These are phyloP conservation scores for Eumerus sabulonum DNA, from an alignment of 2,888 invertebrate genomes.

Conservation along the genomic window DNA sequence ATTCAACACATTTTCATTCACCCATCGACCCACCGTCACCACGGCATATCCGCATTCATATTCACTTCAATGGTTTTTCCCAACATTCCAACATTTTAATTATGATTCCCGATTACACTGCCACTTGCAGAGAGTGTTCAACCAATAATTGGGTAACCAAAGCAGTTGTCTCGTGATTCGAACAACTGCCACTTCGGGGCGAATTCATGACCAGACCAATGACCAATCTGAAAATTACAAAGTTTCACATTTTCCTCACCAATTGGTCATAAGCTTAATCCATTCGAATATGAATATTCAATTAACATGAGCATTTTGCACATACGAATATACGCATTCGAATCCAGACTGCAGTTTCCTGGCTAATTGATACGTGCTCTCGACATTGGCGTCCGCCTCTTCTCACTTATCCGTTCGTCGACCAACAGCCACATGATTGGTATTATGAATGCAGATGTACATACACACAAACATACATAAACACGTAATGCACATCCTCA, in stretches of 20 bases:
- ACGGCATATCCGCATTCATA: too few species aligned
- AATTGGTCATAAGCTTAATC: conserved; percentile 22
- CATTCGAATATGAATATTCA: conserved; percentile 39
- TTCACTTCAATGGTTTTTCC: too few species aligned
- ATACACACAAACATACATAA: conserved; percentile 29
- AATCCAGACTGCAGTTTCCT: conserved; percentile 1
- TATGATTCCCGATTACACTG: conserved; percentile 1
- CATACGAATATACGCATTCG: neutral
- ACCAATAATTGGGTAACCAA: conserved; percentile 10
- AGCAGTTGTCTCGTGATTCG: neutral
- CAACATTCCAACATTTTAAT: neutral
- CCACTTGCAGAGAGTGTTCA: neutral
- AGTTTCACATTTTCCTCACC: conserved; percentile 30
- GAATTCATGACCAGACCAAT: conserved; percentile 11
- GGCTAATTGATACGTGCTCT: conserved; percentile 41
- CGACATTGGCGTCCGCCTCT: neutral
- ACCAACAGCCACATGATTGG: neutral
- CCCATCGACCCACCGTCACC: too few species aligned
- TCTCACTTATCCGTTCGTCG: conserved; percentile 1
- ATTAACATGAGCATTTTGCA: conserved; percentile 26
- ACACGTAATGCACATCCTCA: conserved; percentile 29
- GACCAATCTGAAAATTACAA: conserved; percentile 23
- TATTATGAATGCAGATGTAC: conserved; percentile 30
- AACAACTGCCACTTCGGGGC: conserved; percentile 5
- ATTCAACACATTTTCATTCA: too few species aligned